Base-by-base conservation (phyloP, 2,113 vertebrate genomes). In the Ornithorhynchus anatinus region DNA sequence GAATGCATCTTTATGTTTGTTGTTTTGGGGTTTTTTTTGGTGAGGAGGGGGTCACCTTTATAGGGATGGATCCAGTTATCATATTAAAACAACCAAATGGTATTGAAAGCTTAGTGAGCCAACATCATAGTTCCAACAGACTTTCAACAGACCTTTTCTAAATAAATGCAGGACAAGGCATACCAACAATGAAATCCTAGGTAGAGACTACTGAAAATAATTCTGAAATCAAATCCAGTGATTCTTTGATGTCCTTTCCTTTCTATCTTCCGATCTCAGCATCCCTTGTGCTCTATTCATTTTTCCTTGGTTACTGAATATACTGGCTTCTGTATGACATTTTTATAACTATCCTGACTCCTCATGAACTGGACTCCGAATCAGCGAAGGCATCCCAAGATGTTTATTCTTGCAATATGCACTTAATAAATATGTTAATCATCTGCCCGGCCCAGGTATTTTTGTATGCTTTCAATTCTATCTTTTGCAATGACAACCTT, bases 381-480 rank as follows among this genome's bases (percentile, higher is more conserved):
- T 27, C 43, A 64, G 72, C 40, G 8, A 10, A 53, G 39, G 42
- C 59, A 32, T 56, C 50, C 29, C 23, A 35, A 45, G 22, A 38
- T 25, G 12, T 19, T 5, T 9, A 56, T 27, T 32, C 47, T 29
- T 54, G 32, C 61, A 48, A 20, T 52, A 68, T 39, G 43, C 54
- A 58, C 43, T 63, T 82, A 54, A 71, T 69, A 63, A 73, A 65
- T 13, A 38, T 29, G 69, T 59, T 59, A 73, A 80, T 39, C 69
- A 80, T 47, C 48, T 42, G 61, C 8, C 40, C 74, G 43, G 2
- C 43, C 59, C 29, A 17, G 23, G 19, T 32, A 36, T 19, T 23
- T 23, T 25, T 33, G 13, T 2, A 20, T 5, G 4, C 12, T 68
- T 71, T 13, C 44, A 61, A 62, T 68, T 64, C 58, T 71, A 33